Base-by-base conservation (phyloP, 2,797 vertebrate genomes). In the Anolis apletophallus region DNA sequence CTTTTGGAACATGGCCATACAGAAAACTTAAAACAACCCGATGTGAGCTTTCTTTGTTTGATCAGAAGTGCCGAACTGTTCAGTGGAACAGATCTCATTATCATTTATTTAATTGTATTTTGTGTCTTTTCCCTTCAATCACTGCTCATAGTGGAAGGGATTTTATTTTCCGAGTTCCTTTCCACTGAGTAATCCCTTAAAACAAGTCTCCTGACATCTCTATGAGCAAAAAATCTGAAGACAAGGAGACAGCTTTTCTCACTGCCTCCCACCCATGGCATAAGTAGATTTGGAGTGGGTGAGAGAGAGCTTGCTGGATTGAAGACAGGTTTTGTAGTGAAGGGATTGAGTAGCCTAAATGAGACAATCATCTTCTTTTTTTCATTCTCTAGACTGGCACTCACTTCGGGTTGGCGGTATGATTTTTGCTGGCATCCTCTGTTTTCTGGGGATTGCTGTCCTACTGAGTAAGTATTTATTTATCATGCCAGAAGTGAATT, bases 381-480 rank as follows among this genome's bases (percentile, higher is more conserved):
- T 81, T 52, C 72, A n/a, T 83, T 82, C 83, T 81, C 78, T 79
- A 96, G 95, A 96, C 57, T 96, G 94, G 91, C 0, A 94, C 1
- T 86, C 88, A 5, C 94, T 96, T 61, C 92, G 86, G 21, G 23
- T 95, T 0, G 88, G 93, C 0, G 95, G 95, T 1, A 88, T 96
- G 80, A 83, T 95, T 55, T 88, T 91, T 0, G 94, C 95, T 0
- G 95, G 69, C 0, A 1, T 96, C 6, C 89, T 95, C 79, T 95
- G 95, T 1, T 86, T 91, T 16, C 0, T 93, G 0, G 95, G 95
- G 23, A 91, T 96, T 81, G 87, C 93, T 1, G 61, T 96, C 23
- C 80, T 95, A 29, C 1, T 96, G 81, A 96, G 95, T 96, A 84
- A 95, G 95, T 90, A 23, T 40, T 40, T 40, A 40, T 40, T 40